phyloP scores from a whole-genome alignment of 2,888 invertebrate species.

The Flexamia atlantica region DNA sequence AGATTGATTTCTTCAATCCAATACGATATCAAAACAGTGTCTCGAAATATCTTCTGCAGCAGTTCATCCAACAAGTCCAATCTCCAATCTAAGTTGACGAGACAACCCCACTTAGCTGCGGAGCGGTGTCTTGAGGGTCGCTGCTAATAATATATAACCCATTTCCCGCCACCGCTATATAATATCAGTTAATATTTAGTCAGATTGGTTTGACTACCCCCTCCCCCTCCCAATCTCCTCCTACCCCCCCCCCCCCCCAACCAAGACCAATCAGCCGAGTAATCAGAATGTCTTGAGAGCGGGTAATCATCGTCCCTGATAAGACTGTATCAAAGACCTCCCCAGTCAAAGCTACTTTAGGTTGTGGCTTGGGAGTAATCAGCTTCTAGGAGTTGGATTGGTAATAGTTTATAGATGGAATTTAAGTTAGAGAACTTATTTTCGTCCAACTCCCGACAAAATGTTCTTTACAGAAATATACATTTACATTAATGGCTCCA shows the following conservation, averaged over 20 bases:
- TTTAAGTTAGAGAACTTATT: not conserved
- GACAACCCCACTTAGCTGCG: conserved; percentile 33
- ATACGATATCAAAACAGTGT: too few species aligned
- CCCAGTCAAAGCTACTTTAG: conserved; percentile 20
- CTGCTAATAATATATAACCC: conserved; percentile 61
- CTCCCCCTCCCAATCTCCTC: conserved; percentile 17
- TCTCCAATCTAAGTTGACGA: conserved; percentile 56
- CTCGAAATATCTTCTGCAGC: not conserved
- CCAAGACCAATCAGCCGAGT: conserved; percentile 61
- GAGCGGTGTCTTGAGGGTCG: conserved; percentile 42
- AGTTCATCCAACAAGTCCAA: not conserved
- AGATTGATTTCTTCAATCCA: too few species aligned
- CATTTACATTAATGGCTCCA: too few species aligned
- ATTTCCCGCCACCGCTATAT: conserved; percentile 57
- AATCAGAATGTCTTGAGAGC: conserved; percentile 47
- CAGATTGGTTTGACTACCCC: conserved; percentile 56
- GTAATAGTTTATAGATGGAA: not conserved
- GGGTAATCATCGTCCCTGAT: conserved; percentile 51
- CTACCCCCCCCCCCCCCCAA: conserved; percentile 44
- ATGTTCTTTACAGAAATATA: too few species aligned
- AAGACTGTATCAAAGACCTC: conserved; percentile 44
- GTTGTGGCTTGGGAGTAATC: conserved; percentile 27
- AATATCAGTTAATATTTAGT: conserved; percentile 60
- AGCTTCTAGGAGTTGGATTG: not conserved
- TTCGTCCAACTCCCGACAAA: too few species aligned